Base-by-base conservation (phyloP, 92 coral and sea anemone genomes). In the Epizoanthus scotinus region DNA sequence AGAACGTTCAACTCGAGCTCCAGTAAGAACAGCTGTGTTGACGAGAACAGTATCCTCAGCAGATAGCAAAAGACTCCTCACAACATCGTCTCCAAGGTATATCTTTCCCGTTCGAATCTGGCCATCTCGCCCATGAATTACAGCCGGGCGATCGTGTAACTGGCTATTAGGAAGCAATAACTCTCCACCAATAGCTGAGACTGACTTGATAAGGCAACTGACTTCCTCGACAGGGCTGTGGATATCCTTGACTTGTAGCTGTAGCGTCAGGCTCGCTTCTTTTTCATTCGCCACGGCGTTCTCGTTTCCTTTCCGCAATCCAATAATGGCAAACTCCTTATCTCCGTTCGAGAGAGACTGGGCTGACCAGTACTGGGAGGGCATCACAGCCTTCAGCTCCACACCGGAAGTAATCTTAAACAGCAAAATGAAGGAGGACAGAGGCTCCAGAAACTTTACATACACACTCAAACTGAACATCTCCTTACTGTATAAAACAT, bases 11-110 rank as follows among this genome's bases (percentile, higher is more conserved):
- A 73, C 56, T 34, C 29, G 83, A 24, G 29, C 38, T 40, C 90
- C 90, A 44, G 70, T 82, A 66, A 86, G 73, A 36, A 82, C 82
- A 21, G 86, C 90, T 1, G 86, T 86, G 72, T 86, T 86, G 21
- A 82, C 4, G 28, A 86, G 64, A 24, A 86, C 79, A 19, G 83
- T 36, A 55, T 57, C 72, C 53, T 73, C 83, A n/a, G 86, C 34
- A 73, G 65, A 70, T 42, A 82, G 53, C 42, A 82, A 63, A 24
- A 86, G 73, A 67, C 69, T 61, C 54, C 52, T 67, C 1, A 86
- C 63, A 15, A 29, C 67, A 67, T 82, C 78, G 2, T 58, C 27
- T n/a, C n/a, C 83, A 59, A 86, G 78, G 52, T 72, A 55, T 58
- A 86, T 29, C 36, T 50, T 55, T 59, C 86, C 90, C 10, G 8